Percentiles rank a stretch among this genome's conserved stretches.
Conservation (phyloP, 1,140 invertebrate species). For the Halictus rubicundus region DNA sequence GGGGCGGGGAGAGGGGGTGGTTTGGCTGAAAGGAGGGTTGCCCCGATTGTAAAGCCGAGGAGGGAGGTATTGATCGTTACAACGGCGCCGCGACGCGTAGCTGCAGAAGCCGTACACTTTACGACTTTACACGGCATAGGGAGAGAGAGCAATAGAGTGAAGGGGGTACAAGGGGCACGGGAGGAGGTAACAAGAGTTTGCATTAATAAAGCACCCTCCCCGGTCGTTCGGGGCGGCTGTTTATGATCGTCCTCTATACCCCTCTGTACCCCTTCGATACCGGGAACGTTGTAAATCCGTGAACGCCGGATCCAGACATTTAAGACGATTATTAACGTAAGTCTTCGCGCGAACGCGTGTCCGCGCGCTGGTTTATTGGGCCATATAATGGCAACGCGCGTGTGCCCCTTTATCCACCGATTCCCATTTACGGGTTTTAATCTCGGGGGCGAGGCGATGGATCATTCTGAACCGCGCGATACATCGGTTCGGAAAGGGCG, state of each 20-base stretch:
- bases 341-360: conserved; percentile 1
- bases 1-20: neutral
- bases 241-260: conserved; percentile 41
- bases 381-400: neutral
- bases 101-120: conserved; percentile 60
- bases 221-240: conserved; percentile 15
- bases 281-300: conserved; percentile 56
- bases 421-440: conserved; percentile 7
- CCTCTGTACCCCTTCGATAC: neutral
- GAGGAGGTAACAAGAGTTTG: conserved; percentile 61
- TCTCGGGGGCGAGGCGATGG: neutral
- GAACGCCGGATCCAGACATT: conserved; percentile 24
- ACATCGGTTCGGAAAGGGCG: neutral
- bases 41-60: conserved; percentile 60
- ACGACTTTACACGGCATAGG: conserved; percentile 56
- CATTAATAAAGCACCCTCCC: conserved; percentile 61
- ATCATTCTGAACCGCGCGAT: neutral
- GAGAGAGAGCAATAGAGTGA: no score
- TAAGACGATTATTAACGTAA: conserved; percentile 53
- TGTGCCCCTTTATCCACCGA: neutral
- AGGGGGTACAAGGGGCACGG: no score
- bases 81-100: conserved; percentile 36
- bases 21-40: neutral
- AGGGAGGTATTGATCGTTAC: conserved; percentile 60
- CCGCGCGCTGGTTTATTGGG: conserved; percentile 5